Conservation (phyloP, 1,140 invertebrate species). For the Zaprionus ghesquierei region DNA sequence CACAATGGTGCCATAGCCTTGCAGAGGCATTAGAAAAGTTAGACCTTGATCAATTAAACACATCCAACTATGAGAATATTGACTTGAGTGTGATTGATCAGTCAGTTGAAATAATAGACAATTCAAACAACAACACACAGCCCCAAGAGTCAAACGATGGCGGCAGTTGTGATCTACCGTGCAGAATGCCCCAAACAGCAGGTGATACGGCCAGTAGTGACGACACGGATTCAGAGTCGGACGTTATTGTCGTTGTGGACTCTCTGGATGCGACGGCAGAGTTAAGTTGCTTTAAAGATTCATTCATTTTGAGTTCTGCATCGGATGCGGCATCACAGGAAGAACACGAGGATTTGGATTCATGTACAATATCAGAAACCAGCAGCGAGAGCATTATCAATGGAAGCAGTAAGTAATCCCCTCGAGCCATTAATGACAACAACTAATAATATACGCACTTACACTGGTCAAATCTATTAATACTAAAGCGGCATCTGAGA, state of each 20-base stretch:
- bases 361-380: constrained; percentile 27
- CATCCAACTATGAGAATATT: background rate
- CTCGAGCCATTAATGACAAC: background rate
- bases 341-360: background rate
- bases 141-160: constrained; percentile 7
- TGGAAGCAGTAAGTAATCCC: constrained; percentile 19
- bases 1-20: background rate
- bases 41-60: background rate
- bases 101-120: background rate
- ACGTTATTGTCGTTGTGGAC: constrained; percentile 28
- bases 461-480: background rate
- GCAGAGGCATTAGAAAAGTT: background rate
- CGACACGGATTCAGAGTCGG: constrained; percentile 25
- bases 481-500: background rate
- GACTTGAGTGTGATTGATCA: background rate
- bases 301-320: background rate
- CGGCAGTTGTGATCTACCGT: constrained; percentile 33
- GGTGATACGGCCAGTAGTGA: constrained; percentile 40
- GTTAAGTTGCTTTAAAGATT: constrained; percentile 1
- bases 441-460: background rate
- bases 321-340: background rate
- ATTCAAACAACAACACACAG: constrained; percentile 34
- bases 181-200: constrained; percentile 41
- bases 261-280: constrained; percentile 10
- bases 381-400: background rate